phyloP scores from a whole-genome alignment of 2,113 vertebrate species.

The Maccullochella peelii region DNA sequence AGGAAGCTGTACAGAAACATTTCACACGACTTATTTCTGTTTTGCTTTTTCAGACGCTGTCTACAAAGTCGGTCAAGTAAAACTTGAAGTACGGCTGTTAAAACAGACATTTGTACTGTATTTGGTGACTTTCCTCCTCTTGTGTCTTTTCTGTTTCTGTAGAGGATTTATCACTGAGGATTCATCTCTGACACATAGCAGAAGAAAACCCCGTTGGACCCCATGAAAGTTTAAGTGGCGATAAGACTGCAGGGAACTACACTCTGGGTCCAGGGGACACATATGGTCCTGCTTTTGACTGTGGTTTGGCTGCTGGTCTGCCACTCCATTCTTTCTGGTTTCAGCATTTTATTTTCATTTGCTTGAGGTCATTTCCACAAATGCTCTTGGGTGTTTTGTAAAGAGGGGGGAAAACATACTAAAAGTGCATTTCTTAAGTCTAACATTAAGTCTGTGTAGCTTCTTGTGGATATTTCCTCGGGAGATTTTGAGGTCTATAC shows the following conservation, averaged over 20 bases:
- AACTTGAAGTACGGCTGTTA: background rate
- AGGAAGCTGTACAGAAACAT: background rate
- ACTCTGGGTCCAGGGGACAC: conserved; percentile 42
- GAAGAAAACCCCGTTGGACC: background rate
- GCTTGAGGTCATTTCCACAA: conserved; percentile 52
- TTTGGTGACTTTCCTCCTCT: background rate
- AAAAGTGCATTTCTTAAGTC: conserved; percentile 6
- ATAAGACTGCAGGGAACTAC: conserved; percentile 52
- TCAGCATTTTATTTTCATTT: conserved; percentile 64
- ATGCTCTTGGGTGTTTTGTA: conserved; percentile 36
- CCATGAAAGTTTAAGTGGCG: conserved; percentile 41
- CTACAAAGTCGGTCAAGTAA: background rate
- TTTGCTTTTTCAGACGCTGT: background rate
- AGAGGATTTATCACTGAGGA: conserved; percentile 30
- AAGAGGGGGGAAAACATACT: background rate
- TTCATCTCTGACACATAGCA: conserved; percentile 48
- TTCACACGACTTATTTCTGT: background rate
- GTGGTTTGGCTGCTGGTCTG: conserved; percentile 66
- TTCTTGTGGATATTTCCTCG: background rate
- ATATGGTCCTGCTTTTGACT: conserved; percentile 69
- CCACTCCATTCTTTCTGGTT: conserved; percentile 52
- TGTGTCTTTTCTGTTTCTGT: background rate
- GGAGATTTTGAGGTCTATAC: background rate
- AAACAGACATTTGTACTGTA: background rate
- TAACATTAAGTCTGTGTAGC: conserved; percentile 4